phyloP scores from a whole-genome alignment of 1,140 invertebrate species.

The Orius insidiosus region DNA sequence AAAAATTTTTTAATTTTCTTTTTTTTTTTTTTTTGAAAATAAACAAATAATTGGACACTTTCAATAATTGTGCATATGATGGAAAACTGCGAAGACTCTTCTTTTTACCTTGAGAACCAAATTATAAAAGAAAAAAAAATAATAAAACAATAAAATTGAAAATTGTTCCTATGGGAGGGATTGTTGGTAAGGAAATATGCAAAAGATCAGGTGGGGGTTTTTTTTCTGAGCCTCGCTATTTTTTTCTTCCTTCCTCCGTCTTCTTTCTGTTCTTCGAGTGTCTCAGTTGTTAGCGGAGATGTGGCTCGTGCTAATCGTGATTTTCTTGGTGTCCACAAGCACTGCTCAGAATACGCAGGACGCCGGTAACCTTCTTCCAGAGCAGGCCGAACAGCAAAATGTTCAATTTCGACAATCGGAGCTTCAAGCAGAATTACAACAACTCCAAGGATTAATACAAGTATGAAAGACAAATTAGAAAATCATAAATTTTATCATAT shows the following conservation, averaged over 20 bases:
- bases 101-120: too few species aligned
- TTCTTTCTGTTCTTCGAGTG: background rate
- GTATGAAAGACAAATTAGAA: constrained; percentile 5
- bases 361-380: constrained; percentile 21
- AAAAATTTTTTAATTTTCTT: too few species aligned
- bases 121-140: too few species aligned
- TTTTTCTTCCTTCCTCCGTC: background rate
- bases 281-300: background rate
- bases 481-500: background rate
- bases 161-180: too few species aligned
- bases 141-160: too few species aligned
- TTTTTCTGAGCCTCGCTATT: background rate
- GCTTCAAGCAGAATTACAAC: constrained; percentile 20
- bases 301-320: background rate
- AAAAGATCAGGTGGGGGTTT: background rate
- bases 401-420: constrained; percentile 19
- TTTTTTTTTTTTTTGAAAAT: too few species aligned
- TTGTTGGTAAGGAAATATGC: background rate
- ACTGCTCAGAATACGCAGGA: constrained; percentile 3
- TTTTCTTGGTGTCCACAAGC: background rate
- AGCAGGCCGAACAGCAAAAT: constrained; percentile 22
- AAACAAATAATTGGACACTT: too few species aligned
- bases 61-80: too few species aligned
- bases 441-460: constrained; percentile 18
- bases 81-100: too few species aligned